Evolutionary conservation across 2,113 vertebrate species (phyloP), one percentile per base, ranked within the genome.

Genomic region (Leptocoma aspasia): DNA sequence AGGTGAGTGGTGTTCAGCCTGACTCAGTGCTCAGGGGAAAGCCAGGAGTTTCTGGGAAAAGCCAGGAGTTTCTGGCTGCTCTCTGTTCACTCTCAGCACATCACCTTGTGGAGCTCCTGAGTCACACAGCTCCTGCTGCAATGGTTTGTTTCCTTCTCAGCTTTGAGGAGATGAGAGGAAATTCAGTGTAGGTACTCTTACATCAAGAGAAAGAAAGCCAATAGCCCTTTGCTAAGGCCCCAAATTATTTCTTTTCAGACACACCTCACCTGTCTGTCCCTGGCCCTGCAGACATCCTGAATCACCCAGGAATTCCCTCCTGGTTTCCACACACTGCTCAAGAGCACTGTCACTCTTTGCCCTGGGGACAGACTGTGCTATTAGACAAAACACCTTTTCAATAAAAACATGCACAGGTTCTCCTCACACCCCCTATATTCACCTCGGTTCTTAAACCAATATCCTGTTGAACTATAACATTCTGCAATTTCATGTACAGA

Each of bases 291-390:
- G 53, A 35, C 5, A 37, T 39, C 33, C 54, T 35, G 30, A 21
- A 31, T 30, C 37, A 72, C 2, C 30, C 44, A 60, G 57, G 68
- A 90, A 73, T 56, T 52, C 27, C 21, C 27, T 89, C 23, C 57
- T 37, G 0, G 35, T 60, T 47, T 52, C 57, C 35, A 56, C 1
- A 2, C 17, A 0, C 35, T 42, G 33, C 15, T n/a, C n/a, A n/a
- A n/a, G n/a, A n/a, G n/a, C n/a, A n/a, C n/a, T n/a, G n/a, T n/a
- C 61, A 15, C 52, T 65, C 9, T 5, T 68, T n/a, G 5, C 24
- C 52, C 73, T 4, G 47, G 17, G 45, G 44, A 9, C 63, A 41
- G 4, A 17, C 26, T 26, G 31, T 31, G 80, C 50, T 42, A 4
- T 37, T 20, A 86, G 44, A 56, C 10, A 84, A 35, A 81, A 56